Percentiles rank a stretch among this genome's conserved stretches.
Conservation (phyloP, 2,113 vertebrate genomes). For the Sinosuthora webbiana region DNA sequence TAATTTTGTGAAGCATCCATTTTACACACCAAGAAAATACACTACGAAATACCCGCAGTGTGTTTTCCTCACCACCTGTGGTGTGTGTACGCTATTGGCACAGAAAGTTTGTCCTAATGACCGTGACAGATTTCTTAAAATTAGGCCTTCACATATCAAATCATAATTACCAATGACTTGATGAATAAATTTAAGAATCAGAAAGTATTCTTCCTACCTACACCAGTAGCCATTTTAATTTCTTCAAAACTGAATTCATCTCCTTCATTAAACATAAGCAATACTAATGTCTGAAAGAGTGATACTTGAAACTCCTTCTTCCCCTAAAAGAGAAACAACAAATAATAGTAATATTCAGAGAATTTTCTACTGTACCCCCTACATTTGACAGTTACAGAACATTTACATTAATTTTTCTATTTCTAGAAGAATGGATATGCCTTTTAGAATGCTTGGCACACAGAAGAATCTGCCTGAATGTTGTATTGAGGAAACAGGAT, state of each 20-base stretch:
- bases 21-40: not conserved
- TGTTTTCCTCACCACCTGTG: not conserved
- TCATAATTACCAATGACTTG: not conserved
- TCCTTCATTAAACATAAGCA: conserved; percentile 85
- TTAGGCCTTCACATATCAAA: not conserved
- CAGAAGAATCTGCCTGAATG: not conserved
- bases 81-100: not conserved
- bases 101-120: not conserved
- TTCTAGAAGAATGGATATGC: not conserved
- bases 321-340: conserved; percentile 64
- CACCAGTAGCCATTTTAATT: conserved; percentile 78
- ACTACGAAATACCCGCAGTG: not conserved
- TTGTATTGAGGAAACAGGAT: not conserved
- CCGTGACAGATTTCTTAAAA: not conserved
- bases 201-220: conserved; percentile 69
- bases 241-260: conserved; percentile 82
- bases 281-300: conserved; percentile 81
- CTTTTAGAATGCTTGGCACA: not conserved
- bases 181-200: not conserved
- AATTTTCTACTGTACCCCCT: not conserved
- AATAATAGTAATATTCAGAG: not conserved
- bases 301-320: conserved; percentile 85
- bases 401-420: not conserved
- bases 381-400: not conserved
- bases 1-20: not conserved